Percentiles rank a stretch among this genome's conserved stretches.
These are phyloP conservation scores for Cremastinae sp. DNA, from an alignment of 2,888 invertebrate genomes.

Conservation along the genomic window DNA sequence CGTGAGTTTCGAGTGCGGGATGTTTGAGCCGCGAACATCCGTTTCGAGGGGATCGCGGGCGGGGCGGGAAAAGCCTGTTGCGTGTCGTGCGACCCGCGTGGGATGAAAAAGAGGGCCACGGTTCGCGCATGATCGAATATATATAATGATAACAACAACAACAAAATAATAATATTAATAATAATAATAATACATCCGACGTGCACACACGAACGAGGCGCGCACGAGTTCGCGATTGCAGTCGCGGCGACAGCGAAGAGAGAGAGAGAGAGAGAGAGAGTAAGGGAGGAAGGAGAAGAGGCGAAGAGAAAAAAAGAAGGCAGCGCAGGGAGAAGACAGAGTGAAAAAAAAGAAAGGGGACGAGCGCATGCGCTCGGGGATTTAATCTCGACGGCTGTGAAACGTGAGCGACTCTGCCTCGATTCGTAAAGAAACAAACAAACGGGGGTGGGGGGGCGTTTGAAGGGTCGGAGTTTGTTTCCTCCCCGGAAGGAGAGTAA, in stretches of 20 bases:
- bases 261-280: no score
- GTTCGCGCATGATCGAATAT: slow-evolving; percentile 25
- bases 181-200: background rate
- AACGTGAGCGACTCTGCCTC: slow-evolving; percentile 16
- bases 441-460: slow-evolving; percentile 3
- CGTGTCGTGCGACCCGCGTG: slow-evolving; percentile 52
- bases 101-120: slow-evolving; percentile 35
- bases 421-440: slow-evolving; percentile 22
- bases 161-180: no score
- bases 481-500: slow-evolving; percentile 23
- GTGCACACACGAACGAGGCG: background rate
- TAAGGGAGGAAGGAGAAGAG: no score
- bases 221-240: slow-evolving; percentile 1
- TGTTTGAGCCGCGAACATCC: slow-evolving; percentile 10
- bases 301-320: no score
- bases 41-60: slow-evolving; percentile 4
- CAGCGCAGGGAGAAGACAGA: no score
- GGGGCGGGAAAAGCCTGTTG: slow-evolving; percentile 47
- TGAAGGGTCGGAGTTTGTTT: slow-evolving; percentile 1
- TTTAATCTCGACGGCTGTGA: slow-evolving; percentile 14
- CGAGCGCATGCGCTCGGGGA: slow-evolving; percentile 22
- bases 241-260: slow-evolving; percentile 12
- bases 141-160: background rate
- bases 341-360: no score
- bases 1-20: slow-evolving; percentile 9